Conservation (phyloP, 1,140 invertebrate species). For the Frieseomelitta varia region DNA sequence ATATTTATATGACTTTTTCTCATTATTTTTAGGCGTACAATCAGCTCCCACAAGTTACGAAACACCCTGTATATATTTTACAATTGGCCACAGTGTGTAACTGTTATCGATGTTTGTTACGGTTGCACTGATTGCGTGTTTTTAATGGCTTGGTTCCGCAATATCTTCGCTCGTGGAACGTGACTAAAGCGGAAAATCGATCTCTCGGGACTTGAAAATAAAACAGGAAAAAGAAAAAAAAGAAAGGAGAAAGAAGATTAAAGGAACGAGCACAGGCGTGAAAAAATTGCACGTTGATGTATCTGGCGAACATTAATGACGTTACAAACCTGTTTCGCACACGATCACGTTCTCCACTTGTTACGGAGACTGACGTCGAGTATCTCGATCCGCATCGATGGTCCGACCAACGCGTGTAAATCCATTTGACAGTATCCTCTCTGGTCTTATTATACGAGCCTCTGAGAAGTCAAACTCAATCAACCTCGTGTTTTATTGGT, state of each 20-base stretch:
- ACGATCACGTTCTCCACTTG: conserved; percentile 32
- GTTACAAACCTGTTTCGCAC: conserved; percentile 9
- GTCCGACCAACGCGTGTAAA: neutral
- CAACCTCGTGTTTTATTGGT: no score
- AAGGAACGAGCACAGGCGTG: neutral
- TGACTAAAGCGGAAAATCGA: conserved; percentile 47
- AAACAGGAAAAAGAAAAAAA: neutral
- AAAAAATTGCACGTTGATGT: neutral
- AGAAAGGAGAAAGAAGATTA: neutral
- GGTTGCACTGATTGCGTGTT: conserved; percentile 23
- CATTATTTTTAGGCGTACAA: no score
- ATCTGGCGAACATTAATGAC: conserved; percentile 32
- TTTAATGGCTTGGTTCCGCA: conserved; percentile 73
- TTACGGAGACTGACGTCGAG: conserved; percentile 36
- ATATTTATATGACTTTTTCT: no score
- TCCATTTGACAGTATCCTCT: neutral
- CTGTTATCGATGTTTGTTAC: conserved; percentile 79
- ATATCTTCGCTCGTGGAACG: conserved; percentile 50
- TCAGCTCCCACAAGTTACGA: no score
- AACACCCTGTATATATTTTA: no score
- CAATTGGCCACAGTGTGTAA: conserved; percentile 49
- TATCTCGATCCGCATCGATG: conserved; percentile 3
- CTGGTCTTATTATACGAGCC: neutral
- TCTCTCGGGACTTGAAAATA: neutral
- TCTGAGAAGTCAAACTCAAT: no score